These are phyloP conservation scores for Meloidogyne exigua DNA, from an alignment of 1,140 invertebrate species.

Conservation along the genomic window DNA sequence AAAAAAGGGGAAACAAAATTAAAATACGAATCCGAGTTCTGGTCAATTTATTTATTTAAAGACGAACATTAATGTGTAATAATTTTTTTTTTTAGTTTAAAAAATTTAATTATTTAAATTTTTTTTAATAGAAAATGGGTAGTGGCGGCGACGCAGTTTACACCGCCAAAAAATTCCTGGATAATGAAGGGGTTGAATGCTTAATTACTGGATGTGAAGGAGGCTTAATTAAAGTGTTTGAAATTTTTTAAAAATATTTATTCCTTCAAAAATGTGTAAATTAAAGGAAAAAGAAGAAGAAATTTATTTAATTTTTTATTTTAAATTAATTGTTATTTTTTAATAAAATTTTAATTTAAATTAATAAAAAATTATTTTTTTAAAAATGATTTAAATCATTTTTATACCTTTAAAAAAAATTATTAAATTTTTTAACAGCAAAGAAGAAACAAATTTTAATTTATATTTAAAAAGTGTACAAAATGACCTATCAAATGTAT, in stretches of 20 bases:
- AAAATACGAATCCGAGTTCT: too few relatives aligned
- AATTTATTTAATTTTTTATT: too few relatives aligned
- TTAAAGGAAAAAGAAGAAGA: too few relatives aligned
- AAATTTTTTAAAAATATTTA: not conserved
- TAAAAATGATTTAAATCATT: conserved; percentile 12
- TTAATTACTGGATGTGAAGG: conserved; percentile 41
- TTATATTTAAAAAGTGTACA: too few relatives aligned
- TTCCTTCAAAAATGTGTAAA: too few relatives aligned
- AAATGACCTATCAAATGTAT: conserved; percentile 92
- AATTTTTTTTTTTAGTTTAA: too few relatives aligned
- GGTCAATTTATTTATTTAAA: too few relatives aligned
- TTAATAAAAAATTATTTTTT: too few relatives aligned
- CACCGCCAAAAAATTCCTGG: conserved; percentile 16
- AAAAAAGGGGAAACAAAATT: too few relatives aligned
- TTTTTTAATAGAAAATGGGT: conserved; percentile 30
- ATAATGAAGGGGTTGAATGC: not conserved
- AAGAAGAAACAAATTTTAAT: not conserved
- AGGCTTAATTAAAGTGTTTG: conserved; percentile 36
- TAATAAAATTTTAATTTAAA: too few relatives aligned
- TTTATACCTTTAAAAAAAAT: not conserved
- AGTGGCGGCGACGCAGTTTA: conserved; percentile 38
- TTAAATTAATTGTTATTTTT: not conserved
- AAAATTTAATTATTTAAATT: too few relatives aligned
- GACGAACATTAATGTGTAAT: too few relatives aligned
- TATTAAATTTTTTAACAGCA: not conserved